A percentile compares a stretch with the other conserved stretches of the same genome.
phyloP scores from a whole-genome alignment of 30 jellyfish, hydroid and myxozoan species.

The Aurelia aurita complex sp. Pacific region DNA sequence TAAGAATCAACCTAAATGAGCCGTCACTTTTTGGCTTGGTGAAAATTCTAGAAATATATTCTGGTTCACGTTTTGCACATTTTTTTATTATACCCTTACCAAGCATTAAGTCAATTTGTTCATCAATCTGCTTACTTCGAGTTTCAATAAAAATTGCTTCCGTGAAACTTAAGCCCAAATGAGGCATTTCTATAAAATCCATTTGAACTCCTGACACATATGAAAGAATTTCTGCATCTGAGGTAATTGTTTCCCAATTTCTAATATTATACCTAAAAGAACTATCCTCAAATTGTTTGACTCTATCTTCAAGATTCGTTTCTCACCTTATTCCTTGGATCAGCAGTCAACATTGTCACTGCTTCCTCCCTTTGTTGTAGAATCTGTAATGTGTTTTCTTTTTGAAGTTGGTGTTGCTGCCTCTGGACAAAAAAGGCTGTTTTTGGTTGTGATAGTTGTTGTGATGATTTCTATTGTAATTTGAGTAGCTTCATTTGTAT shows the following conservation, averaged over 20 bases:
- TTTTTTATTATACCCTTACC: not conserved
- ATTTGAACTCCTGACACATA: not conserved
- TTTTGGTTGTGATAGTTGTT: constrained; percentile 1
- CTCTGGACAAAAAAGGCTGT: not conserved
- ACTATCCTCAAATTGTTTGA: not conserved
- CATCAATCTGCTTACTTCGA: constrained; percentile 1
- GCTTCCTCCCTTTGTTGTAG: constrained; percentile 1
- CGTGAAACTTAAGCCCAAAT: not conserved
- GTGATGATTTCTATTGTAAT: not conserved
- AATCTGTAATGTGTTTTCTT: not conserved
- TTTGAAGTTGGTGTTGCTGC: not conserved
- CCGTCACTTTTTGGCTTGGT: not conserved
- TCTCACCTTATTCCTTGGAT: not conserved
- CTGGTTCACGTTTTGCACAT: not conserved
- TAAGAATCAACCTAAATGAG: not conserved
- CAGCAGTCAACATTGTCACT: not conserved
- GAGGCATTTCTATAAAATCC: not conserved
- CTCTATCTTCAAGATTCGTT: not conserved
- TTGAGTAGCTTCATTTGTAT: not conserved
- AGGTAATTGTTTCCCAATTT: not conserved
- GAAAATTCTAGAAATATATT: not conserved
- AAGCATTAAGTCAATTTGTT: not conserved
- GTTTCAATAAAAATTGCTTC: not conserved
- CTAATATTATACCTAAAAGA: not conserved
- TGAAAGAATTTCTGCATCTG: not conserved